These are phyloP conservation scores for Pachycephala philippinensis DNA, from an alignment of 2,113 vertebrate species.

Conservation along the genomic window DNA sequence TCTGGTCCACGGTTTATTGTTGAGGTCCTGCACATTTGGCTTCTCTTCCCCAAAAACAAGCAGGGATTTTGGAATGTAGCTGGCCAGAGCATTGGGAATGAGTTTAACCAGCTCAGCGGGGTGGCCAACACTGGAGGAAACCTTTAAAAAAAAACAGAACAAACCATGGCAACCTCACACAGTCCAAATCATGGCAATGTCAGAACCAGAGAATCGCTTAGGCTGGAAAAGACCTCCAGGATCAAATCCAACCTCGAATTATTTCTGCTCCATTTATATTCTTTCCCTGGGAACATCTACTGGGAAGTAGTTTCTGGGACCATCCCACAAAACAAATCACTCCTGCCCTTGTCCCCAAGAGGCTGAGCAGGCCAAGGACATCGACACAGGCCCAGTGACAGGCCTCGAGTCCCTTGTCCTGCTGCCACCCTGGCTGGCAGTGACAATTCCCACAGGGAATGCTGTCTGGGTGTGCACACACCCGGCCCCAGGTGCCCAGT, in stretches of 20 bases:
- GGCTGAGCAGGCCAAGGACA: not conserved
- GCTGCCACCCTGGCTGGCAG: not conserved
- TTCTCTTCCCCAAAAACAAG: constrained; percentile 28
- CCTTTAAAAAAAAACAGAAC: not conserved
- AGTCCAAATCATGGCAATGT: rapidly evolving
- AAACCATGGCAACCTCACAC: not conserved
- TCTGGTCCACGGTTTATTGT: constrained; percentile 8
- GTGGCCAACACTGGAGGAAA: not conserved
- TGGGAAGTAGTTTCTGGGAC: not conserved
- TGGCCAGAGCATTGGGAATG: constrained; percentile 20
- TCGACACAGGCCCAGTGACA: not conserved
- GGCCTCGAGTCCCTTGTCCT: not conserved
- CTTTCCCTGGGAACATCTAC: not conserved
- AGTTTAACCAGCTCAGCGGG: constrained; percentile 13
- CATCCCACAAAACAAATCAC: not conserved
- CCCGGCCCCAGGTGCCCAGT: not conserved
- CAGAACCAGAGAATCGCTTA: not conserved
- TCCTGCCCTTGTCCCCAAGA: not conserved
- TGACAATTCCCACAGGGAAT: not conserved
- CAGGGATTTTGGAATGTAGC: constrained; percentile 25
- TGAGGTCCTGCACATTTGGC: constrained; percentile 48
- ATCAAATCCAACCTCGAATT: not conserved
- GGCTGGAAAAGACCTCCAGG: not conserved
- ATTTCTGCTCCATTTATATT: not conserved
- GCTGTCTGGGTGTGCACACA: not conserved